Evolutionary conservation across 2,888 invertebrate species (phyloP), one percentile per base, ranked within the genome.

Genomic region (Parthenolecanium corni): DNA sequence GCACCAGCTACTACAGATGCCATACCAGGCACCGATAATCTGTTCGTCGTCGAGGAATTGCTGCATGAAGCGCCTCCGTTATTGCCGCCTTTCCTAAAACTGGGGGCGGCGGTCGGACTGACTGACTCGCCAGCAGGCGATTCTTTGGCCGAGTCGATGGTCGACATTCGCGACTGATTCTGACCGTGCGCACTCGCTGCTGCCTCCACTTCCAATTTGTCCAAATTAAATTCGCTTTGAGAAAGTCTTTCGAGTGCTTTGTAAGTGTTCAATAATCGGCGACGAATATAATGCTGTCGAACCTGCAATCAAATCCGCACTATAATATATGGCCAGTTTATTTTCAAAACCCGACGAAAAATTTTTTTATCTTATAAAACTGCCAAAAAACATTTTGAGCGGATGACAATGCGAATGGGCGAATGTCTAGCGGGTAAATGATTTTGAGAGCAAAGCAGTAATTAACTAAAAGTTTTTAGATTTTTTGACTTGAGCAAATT

Each of bases 141-240:
- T 31, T 31, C 31, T 4, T 9, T 6, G 9, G 31, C 9, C 31
- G 31, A 31, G 62, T 47, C 47, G 66, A 58, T n/a, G 49, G 25
- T 12, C 38, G 49, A 23, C 40, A 36, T 12, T 51, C 31, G 31
- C 31, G 31, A 31, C 31, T 31, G 31, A 31, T 31, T 31, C 9
- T 31, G 31, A 31, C 31, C 31, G 4, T 31, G 31, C 31, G 75
- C 73, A 1, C 77, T 77, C 0, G 79, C 76, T 1, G 76, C 75
- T 12, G 79, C 78, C 0, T 78, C 76, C 25, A 80, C 83, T 76
- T 85, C 85, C 47, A 86, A 73, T 66, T 82, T 77, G 71, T 88
- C 87, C 69, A 89, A 72, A 71, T 89, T 87, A 73, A 89, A 87
- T 71, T 89, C 88, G n/a, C 86, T 88, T 73, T 87, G 86, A 0